These are phyloP conservation scores for Pygocentrus nattereri DNA, from an alignment of 2,797 vertebrate genomes.

Conservation along the genomic window DNA sequence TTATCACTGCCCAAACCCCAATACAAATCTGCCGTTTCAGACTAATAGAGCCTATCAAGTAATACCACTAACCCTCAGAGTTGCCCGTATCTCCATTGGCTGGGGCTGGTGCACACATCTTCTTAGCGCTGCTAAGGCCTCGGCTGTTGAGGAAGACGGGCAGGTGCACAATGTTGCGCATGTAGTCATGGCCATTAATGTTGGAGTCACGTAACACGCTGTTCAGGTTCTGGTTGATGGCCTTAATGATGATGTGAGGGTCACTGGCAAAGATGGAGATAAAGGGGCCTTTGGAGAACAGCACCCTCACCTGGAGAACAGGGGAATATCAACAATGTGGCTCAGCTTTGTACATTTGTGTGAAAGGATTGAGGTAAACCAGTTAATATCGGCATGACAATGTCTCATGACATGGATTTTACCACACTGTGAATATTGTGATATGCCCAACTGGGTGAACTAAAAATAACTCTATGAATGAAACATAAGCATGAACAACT, in stretches of 20 bases:
- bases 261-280: constrained; percentile 97
- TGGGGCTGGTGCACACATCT: constrained; percentile 79
- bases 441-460: too few relatives aligned
- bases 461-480: too few relatives aligned
- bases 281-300: constrained; percentile 97
- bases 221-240: constrained; percentile 97
- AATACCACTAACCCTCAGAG: constrained; percentile 78
- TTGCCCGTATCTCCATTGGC: constrained; percentile 86
- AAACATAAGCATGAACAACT: too few relatives aligned
- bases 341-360: background rate
- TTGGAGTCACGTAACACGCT: constrained; percentile 95
- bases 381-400: background rate
- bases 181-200: constrained; percentile 97
- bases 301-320: constrained; percentile 85
- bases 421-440: background rate
- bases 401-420: background rate
- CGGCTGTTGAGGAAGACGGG: constrained; percentile 96
- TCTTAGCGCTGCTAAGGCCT: constrained; percentile 88
- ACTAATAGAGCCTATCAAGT: background rate
- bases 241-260: constrained; percentile 97
- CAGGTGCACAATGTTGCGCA: constrained; percentile 95
- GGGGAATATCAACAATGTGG: constrained; percentile 5
- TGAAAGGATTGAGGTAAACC: background rate
- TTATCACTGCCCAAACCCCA: background rate
- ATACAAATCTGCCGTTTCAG: background rate